Conservation (phyloP, 2,888 invertebrate species). For the Axea sp. region DNA sequence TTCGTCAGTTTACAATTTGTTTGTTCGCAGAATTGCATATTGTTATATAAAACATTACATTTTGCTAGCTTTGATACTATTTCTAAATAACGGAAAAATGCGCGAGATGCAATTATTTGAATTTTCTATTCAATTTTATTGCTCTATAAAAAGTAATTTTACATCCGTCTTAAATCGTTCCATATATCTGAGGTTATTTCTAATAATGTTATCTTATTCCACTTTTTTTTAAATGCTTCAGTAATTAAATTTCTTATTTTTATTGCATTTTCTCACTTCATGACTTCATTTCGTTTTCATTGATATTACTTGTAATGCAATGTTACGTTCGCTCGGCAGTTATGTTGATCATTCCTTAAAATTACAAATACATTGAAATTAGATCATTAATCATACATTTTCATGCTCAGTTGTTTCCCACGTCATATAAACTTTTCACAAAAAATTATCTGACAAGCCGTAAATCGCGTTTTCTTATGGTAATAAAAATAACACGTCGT, state of each 20-base stretch:
- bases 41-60: conserved; percentile 5
- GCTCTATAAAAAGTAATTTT: conserved; percentile 5
- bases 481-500: conserved; percentile 7
- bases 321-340: background rate
- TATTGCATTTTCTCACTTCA: background rate
- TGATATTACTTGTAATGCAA: background rate
- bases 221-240: background rate
- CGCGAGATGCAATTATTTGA: conserved; percentile 1
- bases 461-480: background rate
- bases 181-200: background rate
- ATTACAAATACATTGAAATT: background rate
- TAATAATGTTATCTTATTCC: background rate
- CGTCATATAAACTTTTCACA: background rate
- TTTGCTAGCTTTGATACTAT: background rate
- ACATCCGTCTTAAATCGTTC: background rate
- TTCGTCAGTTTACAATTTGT: too few relatives aligned
- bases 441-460: background rate
- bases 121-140: conserved; percentile 6
- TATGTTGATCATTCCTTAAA: background rate
- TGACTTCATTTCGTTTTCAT: conserved; percentile 3
- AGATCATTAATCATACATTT: conserved; percentile 5
- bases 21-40: too few relatives aligned
- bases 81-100: conserved; percentile 14
- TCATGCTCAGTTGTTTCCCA: background rate
- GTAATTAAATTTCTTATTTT: background rate